These are phyloP conservation scores for Acanthochromis polyacanthus DNA, from an alignment of 2,113 vertebrate species.

Conservation along the genomic window DNA sequence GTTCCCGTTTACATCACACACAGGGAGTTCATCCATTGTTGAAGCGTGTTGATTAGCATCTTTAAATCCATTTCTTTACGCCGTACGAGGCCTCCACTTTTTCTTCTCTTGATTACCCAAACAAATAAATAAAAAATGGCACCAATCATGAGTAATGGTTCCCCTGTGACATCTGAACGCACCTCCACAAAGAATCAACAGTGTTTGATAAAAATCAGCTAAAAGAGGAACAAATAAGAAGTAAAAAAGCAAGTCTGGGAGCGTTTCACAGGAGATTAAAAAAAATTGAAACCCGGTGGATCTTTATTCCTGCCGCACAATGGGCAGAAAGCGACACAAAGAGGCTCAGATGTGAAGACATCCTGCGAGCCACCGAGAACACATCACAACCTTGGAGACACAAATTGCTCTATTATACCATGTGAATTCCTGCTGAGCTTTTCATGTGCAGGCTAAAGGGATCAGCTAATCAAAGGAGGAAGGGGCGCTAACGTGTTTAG, in stretches of 20 bases:
- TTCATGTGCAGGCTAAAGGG: slow-evolving; percentile 64
- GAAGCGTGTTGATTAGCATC: no score
- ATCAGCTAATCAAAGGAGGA: slow-evolving; percentile 63
- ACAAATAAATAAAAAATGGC: slow-evolving; percentile 4
- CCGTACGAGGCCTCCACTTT: no score
- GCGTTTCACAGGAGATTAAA: neutral
- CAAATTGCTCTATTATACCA: slow-evolving; percentile 64
- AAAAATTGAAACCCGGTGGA: neutral
- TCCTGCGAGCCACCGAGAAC: slow-evolving; percentile 55
- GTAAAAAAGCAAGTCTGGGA: neutral
- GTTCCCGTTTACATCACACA: no score
- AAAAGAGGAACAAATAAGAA: slow-evolving; percentile 2
- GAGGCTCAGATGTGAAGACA: slow-evolving; percentile 62
- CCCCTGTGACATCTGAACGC: no score
- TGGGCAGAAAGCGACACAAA: slow-evolving; percentile 64
- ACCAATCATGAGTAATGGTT: neutral
- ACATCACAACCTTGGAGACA: slow-evolving; percentile 61
- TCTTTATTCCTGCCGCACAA: slow-evolving; percentile 66
- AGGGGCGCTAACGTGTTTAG: slow-evolving; percentile 8
- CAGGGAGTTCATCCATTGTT: no score
- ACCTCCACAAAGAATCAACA: neutral
- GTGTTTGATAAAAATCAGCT: neutral
- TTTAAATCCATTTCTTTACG: no score
- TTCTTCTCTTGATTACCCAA: neutral
- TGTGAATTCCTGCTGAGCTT: slow-evolving; percentile 73